Evolutionary conservation across 64 coral and sea anemone genomes (phyloP).

Genomic region (Montipora sp.): DNA sequence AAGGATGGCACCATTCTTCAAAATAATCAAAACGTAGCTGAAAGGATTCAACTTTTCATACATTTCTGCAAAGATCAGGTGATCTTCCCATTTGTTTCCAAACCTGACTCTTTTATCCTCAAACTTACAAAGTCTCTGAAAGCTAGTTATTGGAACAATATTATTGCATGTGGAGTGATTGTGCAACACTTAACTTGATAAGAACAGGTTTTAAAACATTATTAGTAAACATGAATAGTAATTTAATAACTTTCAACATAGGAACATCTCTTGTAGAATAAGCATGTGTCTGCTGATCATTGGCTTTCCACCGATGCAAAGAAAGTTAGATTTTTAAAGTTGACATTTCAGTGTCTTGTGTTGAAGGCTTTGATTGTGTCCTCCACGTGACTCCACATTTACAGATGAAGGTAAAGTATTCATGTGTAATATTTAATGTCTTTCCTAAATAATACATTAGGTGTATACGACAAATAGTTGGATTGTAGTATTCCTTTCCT

Average conservation of each 20-base stretch:
- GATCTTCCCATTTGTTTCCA: neutral
- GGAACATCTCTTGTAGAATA: neutral
- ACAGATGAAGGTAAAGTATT: slow-evolving; percentile 40
- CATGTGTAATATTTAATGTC: neutral
- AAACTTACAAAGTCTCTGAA: neutral
- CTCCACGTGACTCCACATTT: neutral
- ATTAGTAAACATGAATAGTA: no score
- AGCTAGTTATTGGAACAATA: neutral
- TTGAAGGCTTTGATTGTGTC: slow-evolving; percentile 27
- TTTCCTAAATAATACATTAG: neutral
- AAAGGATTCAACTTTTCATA: neutral
- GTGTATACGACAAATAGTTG: neutral
- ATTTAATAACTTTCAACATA: neutral
- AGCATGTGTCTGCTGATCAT: neutral
- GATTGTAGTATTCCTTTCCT: no score
- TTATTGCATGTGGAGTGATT: neutral
- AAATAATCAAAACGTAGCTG: neutral
- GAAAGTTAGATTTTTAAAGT: slow-evolving; percentile 31
- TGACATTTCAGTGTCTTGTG: neutral
- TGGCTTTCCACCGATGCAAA: neutral
- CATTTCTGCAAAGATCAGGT: neutral
- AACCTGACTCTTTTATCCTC: neutral
- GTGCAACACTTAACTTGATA: no score
- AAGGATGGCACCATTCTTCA: neutral
- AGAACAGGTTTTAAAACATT: no score